Evolutionary conservation across 2,888 invertebrate species (phyloP), one percentile per base, ranked within the genome.

Genomic region (Punctoribates punctum): DNA sequence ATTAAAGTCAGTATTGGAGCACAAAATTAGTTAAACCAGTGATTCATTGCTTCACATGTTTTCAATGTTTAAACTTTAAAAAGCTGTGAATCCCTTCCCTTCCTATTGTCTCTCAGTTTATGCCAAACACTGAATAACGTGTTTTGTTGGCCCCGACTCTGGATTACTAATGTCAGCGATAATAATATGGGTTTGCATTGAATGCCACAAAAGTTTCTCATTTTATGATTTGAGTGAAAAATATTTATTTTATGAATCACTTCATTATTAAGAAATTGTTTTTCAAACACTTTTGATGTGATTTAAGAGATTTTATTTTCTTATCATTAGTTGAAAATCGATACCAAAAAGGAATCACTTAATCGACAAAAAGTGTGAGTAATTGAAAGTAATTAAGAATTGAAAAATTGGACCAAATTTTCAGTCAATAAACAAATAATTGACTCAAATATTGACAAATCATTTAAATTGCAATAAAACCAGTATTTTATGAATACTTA

Each of bases 221-320:
- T 57, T 57, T 57, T 57, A 13, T 51, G 20, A 51, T 51, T 48
- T 57, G 57, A 57, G 9, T 57, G 20, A 57, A 57, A 57, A 57
- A 23, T 23, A 25, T 23, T 23, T 57, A 57, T 57, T 57, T 51
- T 4, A 42, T 42, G 42, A 42, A 42, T 42, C 42, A 42, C 42
- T 42, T 42, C 1, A 42, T 42, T 8, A 42, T 13, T 13, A 34
- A 11, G 13, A 42, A 42, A 42, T 34, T 34, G 8, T 8, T 6
- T 9, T 42, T 11, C 42, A 42, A 42, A 42, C 42, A n/a, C 42
- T 9, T 42, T 42, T 42, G 1, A 42, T 42, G 9, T 42, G 8
- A 9, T 42, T 42, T 42, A 42, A 42, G 8, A 42, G 4, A 42
- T 13, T 42, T 42, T 42, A 13, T 42, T 42, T 9, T 9, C 8